Conservation (phyloP, 2,797 vertebrate species). For the Anguilla marmorata region DNA sequence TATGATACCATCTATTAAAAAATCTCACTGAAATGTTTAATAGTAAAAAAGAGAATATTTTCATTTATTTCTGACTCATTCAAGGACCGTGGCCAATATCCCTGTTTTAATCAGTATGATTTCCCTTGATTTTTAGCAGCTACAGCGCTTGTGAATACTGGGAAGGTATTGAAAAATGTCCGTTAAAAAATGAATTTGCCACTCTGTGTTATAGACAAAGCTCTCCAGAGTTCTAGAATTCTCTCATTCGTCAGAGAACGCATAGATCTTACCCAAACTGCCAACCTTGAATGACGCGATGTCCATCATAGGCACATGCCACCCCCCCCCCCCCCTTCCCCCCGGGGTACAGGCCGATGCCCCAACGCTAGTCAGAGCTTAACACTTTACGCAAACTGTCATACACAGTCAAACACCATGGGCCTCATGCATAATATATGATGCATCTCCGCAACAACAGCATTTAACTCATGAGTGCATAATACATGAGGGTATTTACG, state of each 20-base stretch:
- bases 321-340: too few relatives aligned
- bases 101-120: neutral
- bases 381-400: neutral
- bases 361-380: neutral
- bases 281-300: slow-evolving; percentile 8
- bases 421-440: slow-evolving; percentile 54
- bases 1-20: slow-evolving; percentile 43
- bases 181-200: neutral
- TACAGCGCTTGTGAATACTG: neutral
- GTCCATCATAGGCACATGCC: slow-evolving; percentile 11
- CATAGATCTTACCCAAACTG: neutral
- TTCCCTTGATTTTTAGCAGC: neutral
- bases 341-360: neutral
- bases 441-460: slow-evolving; percentile 42
- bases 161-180: neutral
- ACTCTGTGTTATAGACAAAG: neutral
- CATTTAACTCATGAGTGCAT: slow-evolving; percentile 57
- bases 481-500: slow-evolving; percentile 46
- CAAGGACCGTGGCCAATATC: neutral
- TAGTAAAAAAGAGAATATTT: neutral
- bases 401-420: slow-evolving; percentile 47
- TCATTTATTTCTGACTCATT: neutral
- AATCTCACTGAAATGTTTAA: slow-evolving; percentile 6
- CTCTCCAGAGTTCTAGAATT: neutral
- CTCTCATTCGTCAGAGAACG: neutral